Conservation (phyloP, 37 sponge, comb jelly and placozoan species). For the Tethya wilhelma region DNA sequence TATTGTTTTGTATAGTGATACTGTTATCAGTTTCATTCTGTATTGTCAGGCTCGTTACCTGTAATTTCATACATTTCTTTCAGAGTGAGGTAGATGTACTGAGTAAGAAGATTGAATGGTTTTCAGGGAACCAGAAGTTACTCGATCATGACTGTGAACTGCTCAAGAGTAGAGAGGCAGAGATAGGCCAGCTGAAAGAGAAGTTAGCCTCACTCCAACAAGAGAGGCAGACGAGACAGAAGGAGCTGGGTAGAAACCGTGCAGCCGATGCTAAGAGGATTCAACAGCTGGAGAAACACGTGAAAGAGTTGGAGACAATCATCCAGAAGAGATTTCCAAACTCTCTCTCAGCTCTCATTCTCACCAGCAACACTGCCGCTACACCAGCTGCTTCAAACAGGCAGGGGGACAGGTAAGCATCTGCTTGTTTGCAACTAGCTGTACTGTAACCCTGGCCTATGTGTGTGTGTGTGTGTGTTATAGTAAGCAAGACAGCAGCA, state of each 20-base stretch:
- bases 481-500: neutral
- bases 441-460: neutral
- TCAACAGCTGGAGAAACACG: constrained; percentile 59
- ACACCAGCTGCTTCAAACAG: neutral
- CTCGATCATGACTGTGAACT: constrained; percentile 44
- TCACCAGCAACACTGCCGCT: constrained; percentile 24
- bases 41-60: too few relatives aligned
- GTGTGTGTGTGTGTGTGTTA: too few relatives aligned
- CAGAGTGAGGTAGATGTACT: constrained; percentile 42
- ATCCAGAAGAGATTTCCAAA: constrained; percentile 75
- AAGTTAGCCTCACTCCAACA: constrained; percentile 16
- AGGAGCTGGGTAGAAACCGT: neutral
- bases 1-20: too few relatives aligned
- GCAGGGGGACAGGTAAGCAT: neutral
- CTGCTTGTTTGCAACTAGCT: neutral
- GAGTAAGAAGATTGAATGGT: constrained; percentile 45
- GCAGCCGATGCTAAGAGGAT: constrained; percentile 20
- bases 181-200: constrained; percentile 40
- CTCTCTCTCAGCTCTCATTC: constrained; percentile 77
- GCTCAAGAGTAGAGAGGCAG: constrained; percentile 39
- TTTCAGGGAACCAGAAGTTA: constrained; percentile 35
- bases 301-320: constrained; percentile 69
- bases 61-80: too few relatives aligned
- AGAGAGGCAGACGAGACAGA: neutral
- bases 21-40: too few relatives aligned